Percentiles rank a stretch among this genome's conserved stretches.
phyloP scores from a whole-genome alignment of 2,113 vertebrate species.

The Tapirus terrestris region DNA sequence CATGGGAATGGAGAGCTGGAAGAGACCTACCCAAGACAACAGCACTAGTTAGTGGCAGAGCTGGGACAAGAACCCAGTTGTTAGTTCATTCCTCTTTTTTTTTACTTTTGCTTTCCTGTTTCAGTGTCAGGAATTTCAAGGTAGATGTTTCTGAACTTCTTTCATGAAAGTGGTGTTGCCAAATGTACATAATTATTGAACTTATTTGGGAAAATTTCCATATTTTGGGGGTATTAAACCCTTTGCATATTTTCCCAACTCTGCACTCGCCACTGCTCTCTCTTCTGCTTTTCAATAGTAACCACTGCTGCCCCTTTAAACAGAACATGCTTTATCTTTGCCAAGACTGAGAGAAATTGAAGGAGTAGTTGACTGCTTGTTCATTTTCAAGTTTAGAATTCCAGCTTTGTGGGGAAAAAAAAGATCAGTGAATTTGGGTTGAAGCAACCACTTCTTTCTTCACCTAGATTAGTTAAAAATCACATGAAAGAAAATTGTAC shows the following conservation, averaged over 20 bases:
- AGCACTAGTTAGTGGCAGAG: not conserved
- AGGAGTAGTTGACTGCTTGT: not conserved
- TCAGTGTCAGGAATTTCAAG: conserved; percentile 39
- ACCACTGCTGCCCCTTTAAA: not conserved
- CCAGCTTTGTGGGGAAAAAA: not conserved
- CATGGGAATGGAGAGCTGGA: not conserved
- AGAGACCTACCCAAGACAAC: not conserved
- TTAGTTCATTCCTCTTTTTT: not conserved
- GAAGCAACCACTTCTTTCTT: not conserved
- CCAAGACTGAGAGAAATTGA: not conserved
- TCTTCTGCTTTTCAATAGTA: not conserved
- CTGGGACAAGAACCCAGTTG: not conserved
- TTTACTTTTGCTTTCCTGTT: not conserved
- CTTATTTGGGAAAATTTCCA: not conserved
- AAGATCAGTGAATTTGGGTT: not conserved
- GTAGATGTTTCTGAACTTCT: not conserved
- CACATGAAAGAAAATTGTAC: not conserved
- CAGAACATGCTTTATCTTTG: not conserved
- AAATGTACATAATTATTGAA: not conserved
- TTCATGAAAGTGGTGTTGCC: not conserved
- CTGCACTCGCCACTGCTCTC: not conserved
- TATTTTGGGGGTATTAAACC: not conserved
- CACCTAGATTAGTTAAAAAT: not conserved
- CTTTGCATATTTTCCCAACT: not conserved
- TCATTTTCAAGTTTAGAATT: not conserved